Base-by-base conservation (phyloP, 92 coral and sea anemone species). In the Muricea muricata region DNA sequence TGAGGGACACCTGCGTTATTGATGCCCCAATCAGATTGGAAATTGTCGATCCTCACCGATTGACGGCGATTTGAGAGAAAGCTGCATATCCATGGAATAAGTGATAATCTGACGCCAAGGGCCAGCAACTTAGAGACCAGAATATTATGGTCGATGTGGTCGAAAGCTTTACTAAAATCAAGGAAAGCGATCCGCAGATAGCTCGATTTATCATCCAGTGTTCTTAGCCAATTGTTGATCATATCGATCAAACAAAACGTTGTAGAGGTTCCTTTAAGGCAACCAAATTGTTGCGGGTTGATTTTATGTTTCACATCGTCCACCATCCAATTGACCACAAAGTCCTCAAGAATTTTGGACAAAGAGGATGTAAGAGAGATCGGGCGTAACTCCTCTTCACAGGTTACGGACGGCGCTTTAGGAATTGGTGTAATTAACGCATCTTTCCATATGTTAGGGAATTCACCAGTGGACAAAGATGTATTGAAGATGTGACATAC, bases 231-330 rank as follows among this genome's bases (percentile, higher is more conserved):
- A 58, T 82, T 82, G 24, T 45, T 28, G 42, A 75, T 42, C 65
- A 69, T 65, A 65, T 81, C 86, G 14, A 81, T 68, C 4, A 67
- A 35, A 42, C 86, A 81, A 31, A 34, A 33, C 3, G 76, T 80
- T 23, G 56, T 80, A 12, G 75, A 80, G 34, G 73, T 61, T 58
- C 85, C 85, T 48, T 80, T 80, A 26, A 79, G 52, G 47, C 84
- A 33, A 3, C 71, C 84, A 60, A 79, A 79, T 23, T 79, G 84
- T 47, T 30, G 54, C 33, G 75, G 74, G 75, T 80, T 3, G 18
- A 80, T 80, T 21, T 58, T 32, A 41, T 80, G 52, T 55, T 41
- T 45, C n/a, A 80, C 56, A 61, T 80, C 76, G 21, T 21, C 66
- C 40, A 75, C 30, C 73, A 80, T 80, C 75, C 85, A 61, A 15